Percentiles rank a stretch among this genome's conserved stretches.
phyloP scores from a whole-genome alignment of 2,113 vertebrate genomes.

The Lepidothrix coronata region DNA sequence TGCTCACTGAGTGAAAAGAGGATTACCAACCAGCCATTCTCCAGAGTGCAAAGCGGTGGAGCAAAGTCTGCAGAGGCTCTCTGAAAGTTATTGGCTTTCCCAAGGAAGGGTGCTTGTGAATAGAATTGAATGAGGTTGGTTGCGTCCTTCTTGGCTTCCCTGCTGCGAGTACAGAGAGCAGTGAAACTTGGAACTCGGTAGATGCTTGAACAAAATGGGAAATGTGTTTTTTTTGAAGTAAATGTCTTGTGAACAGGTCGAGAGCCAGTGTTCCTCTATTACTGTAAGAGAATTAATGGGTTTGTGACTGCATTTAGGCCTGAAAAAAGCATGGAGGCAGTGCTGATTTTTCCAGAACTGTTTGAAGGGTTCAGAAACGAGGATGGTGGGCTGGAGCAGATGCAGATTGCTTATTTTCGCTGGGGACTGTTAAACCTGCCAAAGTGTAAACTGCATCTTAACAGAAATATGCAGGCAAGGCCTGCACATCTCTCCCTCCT shows the following conservation, averaged over 20 bases:
- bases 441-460: constrained; percentile 36
- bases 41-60: background rate
- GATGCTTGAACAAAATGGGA: background rate
- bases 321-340: background rate
- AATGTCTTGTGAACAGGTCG: background rate
- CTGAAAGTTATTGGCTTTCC: constrained; percentile 53
- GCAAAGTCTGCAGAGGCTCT: constrained; percentile 36
- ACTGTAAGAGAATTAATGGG: background rate
- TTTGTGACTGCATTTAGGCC: background rate
- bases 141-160: background rate
- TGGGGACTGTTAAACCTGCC: constrained; percentile 42
- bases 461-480: constrained; percentile 17
- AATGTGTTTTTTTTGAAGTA: background rate
- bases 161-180: background rate
- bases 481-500: constrained; percentile 31
- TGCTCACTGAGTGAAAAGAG: constrained; percentile 44
- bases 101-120: constrained; percentile 5
- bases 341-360: background rate
- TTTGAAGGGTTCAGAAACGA: background rate
- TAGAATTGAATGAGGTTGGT: background rate
- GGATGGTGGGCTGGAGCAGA: background rate
- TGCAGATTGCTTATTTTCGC: constrained; percentile 50
- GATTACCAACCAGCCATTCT: constrained; percentile 49
- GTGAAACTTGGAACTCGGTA: background rate
- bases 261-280: background rate